A percentile compares a stretch with the other conserved stretches of the same genome.
phyloP scores from a whole-genome alignment of 1,140 invertebrate species.

The Eurosta solidaginis region DNA sequence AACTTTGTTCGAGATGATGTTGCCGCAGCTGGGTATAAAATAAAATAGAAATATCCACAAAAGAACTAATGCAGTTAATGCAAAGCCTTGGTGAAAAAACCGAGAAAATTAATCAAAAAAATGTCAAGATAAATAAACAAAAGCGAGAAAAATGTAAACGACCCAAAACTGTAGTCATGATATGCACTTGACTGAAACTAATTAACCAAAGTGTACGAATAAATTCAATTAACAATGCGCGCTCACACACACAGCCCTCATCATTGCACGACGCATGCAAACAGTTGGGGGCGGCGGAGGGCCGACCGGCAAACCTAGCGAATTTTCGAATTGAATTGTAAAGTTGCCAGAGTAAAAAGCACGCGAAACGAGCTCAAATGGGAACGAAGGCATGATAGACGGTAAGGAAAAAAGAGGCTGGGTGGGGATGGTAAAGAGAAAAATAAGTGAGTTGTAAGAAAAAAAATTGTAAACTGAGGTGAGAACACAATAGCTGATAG shows the following conservation, averaged over 20 bases:
- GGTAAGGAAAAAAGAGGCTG: too few relatives aligned
- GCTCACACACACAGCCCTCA: background rate
- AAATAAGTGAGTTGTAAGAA: too few relatives aligned
- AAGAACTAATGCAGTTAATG: background rate
- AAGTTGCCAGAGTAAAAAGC: too few relatives aligned
- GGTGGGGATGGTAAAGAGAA: too few relatives aligned
- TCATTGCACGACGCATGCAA: background rate
- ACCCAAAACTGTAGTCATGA: slow-evolving; percentile 25
- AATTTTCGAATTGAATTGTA: too few relatives aligned
- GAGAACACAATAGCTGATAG: too few relatives aligned
- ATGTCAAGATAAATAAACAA: background rate
- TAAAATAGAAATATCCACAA: background rate
- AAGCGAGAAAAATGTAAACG: background rate
- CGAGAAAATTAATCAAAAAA: background rate
- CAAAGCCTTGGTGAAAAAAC: background rate
- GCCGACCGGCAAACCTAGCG: background rate
- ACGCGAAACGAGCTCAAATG: too few relatives aligned
- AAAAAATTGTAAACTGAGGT: too few relatives aligned
- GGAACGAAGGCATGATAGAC: too few relatives aligned
- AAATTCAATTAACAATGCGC: slow-evolving; percentile 31
- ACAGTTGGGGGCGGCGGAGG: background rate
- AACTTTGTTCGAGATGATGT: too few relatives aligned
- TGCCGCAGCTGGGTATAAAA: too few relatives aligned
- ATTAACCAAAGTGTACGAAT: slow-evolving; percentile 35
- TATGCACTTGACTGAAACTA: slow-evolving; percentile 32